A percentile compares a stretch with the other conserved stretches of the same genome.
phyloP scores from a whole-genome alignment of 2,797 vertebrate genomes.

The Saxicola maurus region DNA sequence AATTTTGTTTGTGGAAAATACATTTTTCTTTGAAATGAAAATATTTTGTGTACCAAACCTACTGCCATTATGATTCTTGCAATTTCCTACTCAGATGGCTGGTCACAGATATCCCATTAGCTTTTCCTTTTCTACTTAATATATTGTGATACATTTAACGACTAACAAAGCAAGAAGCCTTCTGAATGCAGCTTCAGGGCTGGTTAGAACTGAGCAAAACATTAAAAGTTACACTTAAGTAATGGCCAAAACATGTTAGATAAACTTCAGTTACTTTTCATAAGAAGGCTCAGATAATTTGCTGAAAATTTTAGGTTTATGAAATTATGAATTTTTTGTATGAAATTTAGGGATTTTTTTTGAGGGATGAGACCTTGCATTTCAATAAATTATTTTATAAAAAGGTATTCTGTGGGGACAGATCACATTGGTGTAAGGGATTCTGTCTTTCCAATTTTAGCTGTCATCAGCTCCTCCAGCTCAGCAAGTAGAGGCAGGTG shows the following conservation, averaged over 20 bases:
- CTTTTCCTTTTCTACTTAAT: neutral
- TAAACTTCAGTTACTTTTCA: neutral
- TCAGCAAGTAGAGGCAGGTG: neutral
- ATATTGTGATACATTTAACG: neutral
- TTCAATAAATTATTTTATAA: neutral
- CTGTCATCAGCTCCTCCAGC: neutral
- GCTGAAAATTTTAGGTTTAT: neutral
- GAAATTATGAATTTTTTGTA: neutral
- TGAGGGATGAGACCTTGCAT: neutral
- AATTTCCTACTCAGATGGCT: neutral
- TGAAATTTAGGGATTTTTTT: neutral
- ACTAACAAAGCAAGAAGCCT: neutral
- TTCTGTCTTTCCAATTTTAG: neutral
- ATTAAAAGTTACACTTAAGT: neutral
- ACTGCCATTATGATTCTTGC: rapidly evolving
- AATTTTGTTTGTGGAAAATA: neutral
- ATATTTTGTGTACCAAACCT: neutral
- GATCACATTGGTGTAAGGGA: neutral
- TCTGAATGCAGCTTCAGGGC: neutral
- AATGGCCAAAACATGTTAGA: neutral
- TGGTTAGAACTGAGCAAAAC: neutral
- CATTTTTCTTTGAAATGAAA: neutral
- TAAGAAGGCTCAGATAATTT: neutral
- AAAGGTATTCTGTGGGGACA: neutral
- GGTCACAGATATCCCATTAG: neutral